These are phyloP conservation scores for Phylloscopus trochiloides DNA, from an alignment of 2,113 vertebrate species.

Conservation along the genomic window DNA sequence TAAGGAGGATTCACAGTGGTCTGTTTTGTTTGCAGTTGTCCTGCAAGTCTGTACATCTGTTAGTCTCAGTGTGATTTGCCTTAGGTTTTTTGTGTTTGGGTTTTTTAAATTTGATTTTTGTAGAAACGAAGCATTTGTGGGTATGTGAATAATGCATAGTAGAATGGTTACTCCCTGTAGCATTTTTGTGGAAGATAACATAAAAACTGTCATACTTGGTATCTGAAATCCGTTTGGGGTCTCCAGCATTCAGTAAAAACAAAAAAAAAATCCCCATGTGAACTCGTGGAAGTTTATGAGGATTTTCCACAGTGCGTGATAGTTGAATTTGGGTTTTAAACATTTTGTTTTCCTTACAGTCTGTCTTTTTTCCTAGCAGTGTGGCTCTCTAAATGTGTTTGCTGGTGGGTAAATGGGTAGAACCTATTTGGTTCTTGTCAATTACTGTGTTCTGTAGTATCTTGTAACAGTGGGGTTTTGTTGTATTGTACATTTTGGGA, in stretches of 20 bases:
- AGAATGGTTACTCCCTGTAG: background rate
- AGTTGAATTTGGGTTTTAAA: background rate
- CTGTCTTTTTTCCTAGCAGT: background rate
- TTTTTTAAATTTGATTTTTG: background rate
- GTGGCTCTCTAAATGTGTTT: background rate
- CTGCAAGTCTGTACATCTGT: background rate
- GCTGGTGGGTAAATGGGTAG: background rate
- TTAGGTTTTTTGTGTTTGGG: background rate
- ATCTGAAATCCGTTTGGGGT: background rate
- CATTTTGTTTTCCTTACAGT: background rate
- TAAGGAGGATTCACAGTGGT: background rate
- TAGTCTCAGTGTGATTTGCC: background rate
- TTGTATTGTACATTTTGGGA: background rate
- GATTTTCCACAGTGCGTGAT: background rate
- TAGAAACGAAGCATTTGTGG: background rate
- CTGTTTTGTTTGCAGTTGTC: background rate
- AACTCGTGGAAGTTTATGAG: background rate
- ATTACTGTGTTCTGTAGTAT: rapidly evolving
- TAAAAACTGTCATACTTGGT: background rate
- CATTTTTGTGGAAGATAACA: background rate
- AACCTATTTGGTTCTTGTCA: background rate
- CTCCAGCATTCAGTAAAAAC: background rate
- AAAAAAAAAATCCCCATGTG: background rate
- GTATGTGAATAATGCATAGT: background rate
- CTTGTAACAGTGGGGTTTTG: background rate